phyloP scores from a whole-genome alignment of 2,113 vertebrate species.

The Nibea albiflora region DNA sequence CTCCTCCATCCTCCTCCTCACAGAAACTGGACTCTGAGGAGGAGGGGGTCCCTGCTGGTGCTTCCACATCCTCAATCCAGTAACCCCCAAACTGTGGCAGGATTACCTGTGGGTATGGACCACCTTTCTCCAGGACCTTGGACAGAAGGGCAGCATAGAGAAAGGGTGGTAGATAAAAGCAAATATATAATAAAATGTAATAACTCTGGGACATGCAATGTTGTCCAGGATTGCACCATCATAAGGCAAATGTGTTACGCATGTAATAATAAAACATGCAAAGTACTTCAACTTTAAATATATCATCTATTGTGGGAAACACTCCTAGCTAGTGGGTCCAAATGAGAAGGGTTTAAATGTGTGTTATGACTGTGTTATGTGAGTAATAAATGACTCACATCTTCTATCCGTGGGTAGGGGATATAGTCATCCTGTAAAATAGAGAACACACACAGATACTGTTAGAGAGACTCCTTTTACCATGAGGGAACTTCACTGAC shows the following conservation, averaged over 20 bases:
- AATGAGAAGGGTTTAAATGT: not conserved
- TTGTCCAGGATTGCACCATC: not conserved
- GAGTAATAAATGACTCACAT: conserved; percentile 84
- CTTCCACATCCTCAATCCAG: conserved; percentile 98
- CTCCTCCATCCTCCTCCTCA: conserved; percentile 90
- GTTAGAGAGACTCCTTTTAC: conserved; percentile 16
- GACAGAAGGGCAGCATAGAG: not conserved
- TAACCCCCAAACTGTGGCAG: conserved; percentile 98
- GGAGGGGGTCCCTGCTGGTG: conserved; percentile 80
- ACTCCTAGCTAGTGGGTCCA: not conserved
- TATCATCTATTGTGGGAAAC: not conserved
- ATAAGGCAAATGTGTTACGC: not conserved
- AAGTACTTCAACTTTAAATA: not conserved
- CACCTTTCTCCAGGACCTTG: conserved; percentile 92
- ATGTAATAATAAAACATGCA: not conserved
- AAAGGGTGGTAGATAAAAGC: not conserved
- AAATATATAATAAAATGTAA: not conserved
- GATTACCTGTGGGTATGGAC: conserved; percentile 95
- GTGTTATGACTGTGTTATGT: conserved; percentile 9
- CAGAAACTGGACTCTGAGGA: conserved; percentile 87
- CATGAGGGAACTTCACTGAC: conserved; percentile 19
- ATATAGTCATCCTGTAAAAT: conserved; percentile 94
- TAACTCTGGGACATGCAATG: not conserved
- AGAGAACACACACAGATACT: conserved; percentile 56
- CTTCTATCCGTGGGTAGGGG: conserved; percentile 96